Base-by-base conservation (phyloP, 2,113 vertebrate genomes). In the Calidris pugnax region DNA sequence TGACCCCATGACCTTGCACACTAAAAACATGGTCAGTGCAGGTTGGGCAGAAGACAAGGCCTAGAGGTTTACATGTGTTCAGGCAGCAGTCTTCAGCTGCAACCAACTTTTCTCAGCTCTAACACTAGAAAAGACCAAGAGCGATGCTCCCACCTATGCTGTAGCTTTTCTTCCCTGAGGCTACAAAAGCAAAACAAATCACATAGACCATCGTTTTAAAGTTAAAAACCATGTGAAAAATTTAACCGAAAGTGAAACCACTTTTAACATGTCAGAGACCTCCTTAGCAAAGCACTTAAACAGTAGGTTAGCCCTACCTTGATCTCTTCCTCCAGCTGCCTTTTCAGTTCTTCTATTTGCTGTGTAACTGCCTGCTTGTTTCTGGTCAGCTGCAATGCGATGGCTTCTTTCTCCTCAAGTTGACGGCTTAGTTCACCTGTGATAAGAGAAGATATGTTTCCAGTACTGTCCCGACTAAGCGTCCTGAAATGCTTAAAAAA, bases 331-430 rank as follows among this genome's bases (percentile, higher is more conserved):
- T 98, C 98, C 30, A 98, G 18, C 22, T 98, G 98, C 63, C 98
- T 98, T 95, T 97, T 98, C 59, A 98, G 96, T 67, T 98, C 98
- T 81, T 98, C 98, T 16, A 92, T 94, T 80, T 98, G 98, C 63
- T 98, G 98, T 56, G 97, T 96, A 69, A 97, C 97, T 20, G 97
- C 97, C 74, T 98, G 98, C 78, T 98, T 98, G 75, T 96, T 96
- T 78, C 98, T 97, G 56, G 97, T 97, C 71, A 99, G 94, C 2
- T 98, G 98, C 22, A 98, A 86, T 9, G 97, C 96, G 10, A 97
- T 32, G 8, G 94, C 92, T 56, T 98, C 98, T 78, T 97, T 98
- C 71, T 98, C 98, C 68, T 98, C 96, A 24, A 98, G 89, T 7
- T 98, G 98, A 26, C 45, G 76, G 37, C 91, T 91, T 69, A 98